Conservation (phyloP, 2,113 vertebrate genomes). For the crab-eating macaque (Macaca fascicularis) region T2T-MFA8v1.1 NC_088380.1:129214501-129215000, state of each 20-base stretch:
- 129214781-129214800: background rate
- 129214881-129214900: background rate
- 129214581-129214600: background rate
- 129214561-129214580: background rate
- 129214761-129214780: background rate
- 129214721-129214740: background rate
- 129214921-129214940: background rate
- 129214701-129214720: background rate
- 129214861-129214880: background rate
- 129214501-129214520: background rate
- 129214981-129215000: background rate
- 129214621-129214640: background rate
- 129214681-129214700: background rate
- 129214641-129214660: background rate
- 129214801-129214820: background rate
- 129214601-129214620: background rate
- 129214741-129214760: background rate
- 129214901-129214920: background rate
- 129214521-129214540: background rate
- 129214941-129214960: background rate
- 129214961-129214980: background rate
- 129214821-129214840: background rate
- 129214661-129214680: background rate
- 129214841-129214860: background rate
- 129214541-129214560: background rate